phyloP scores from a whole-genome alignment of 2,888 invertebrate genomes.

The Strigamia transsilvanica region DNA sequence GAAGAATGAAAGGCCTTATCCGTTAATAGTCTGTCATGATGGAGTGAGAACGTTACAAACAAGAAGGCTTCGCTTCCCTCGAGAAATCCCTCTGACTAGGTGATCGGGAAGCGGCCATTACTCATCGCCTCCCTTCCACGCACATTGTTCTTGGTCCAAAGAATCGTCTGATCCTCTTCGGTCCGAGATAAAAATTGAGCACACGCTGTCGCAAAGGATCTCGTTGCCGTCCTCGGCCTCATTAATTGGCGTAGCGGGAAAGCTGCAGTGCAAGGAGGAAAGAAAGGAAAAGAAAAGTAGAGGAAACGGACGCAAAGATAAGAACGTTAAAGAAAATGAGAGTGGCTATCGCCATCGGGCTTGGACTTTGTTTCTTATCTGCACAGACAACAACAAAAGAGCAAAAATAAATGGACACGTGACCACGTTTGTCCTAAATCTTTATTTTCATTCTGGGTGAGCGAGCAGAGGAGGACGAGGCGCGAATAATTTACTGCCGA shows the following conservation, averaged over 20 bases:
- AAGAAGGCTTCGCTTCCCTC: constrained; percentile 49
- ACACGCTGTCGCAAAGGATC: constrained; percentile 31
- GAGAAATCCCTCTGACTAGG: constrained; percentile 49
- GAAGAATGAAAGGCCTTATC: constrained; percentile 40
- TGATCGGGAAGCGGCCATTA: constrained; percentile 48
- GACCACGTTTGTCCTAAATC: constrained; percentile 12
- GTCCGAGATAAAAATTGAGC: constrained; percentile 46
- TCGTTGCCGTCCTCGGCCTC: constrained; percentile 26
- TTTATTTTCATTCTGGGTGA: not conserved
- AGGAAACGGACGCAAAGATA: constrained; percentile 37
- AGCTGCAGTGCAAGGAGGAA: constrained; percentile 19
- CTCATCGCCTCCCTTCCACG: constrained; percentile 40
- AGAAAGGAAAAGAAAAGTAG: constrained; percentile 10
- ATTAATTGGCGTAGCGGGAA: constrained; percentile 28
- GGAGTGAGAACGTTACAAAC: constrained; percentile 49
- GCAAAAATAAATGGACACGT: constrained; percentile 5
- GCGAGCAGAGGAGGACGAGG: not conserved
- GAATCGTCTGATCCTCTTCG: constrained; percentile 46
- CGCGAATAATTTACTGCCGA: not conserved
- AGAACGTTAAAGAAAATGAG: constrained; percentile 36
- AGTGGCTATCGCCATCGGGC: constrained; percentile 39
- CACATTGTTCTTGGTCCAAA: constrained; percentile 48
- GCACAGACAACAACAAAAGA: constrained; percentile 19
- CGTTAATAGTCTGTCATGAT: constrained; percentile 47
- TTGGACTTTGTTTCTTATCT: constrained; percentile 48